A percentile compares a stretch with the other conserved stretches of the same genome.
Evolutionary conservation across 2,888 invertebrate species (phyloP).

Genomic region (Stramonita haemastoma): DNA sequence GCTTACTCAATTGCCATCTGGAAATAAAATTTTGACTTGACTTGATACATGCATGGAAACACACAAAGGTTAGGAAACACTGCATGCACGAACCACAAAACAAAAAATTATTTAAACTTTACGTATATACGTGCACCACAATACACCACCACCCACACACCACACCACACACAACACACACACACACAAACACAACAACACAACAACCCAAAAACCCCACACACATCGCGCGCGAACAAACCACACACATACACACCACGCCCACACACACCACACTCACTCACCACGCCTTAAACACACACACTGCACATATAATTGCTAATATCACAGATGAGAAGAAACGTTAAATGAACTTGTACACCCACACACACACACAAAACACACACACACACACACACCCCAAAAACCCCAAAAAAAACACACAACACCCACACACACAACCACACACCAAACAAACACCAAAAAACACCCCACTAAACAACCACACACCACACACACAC

Average conservation of each 20-base stretch:
- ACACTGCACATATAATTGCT: not conserved
- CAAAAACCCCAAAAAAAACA: too few relatives aligned
- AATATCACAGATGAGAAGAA: not conserved
- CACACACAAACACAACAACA: not conserved
- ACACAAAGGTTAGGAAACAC: not conserved
- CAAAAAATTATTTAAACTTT: too few relatives aligned
- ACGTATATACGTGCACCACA: too few relatives aligned
- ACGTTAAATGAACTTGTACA: not conserved
- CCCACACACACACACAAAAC: not conserved
- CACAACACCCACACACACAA: not conserved
- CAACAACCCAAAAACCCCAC: too few relatives aligned
- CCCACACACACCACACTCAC: not conserved
- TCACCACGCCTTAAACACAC: not conserved
- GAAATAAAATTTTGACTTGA: too few relatives aligned
- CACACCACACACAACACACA: slow-evolving; percentile 13
- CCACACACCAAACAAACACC: not conserved
- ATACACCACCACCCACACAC: too few relatives aligned
- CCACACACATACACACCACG: too few relatives aligned
- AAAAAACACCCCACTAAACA: too few relatives aligned
- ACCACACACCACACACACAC: not conserved
- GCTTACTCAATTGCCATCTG: too few relatives aligned
- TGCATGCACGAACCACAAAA: not conserved
- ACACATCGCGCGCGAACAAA: too few relatives aligned
- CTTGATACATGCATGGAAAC: not conserved
- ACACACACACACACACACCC: not conserved